Conservation (phyloP, 2,113 vertebrate genomes). For the Lepisosteus oculatus region DNA sequence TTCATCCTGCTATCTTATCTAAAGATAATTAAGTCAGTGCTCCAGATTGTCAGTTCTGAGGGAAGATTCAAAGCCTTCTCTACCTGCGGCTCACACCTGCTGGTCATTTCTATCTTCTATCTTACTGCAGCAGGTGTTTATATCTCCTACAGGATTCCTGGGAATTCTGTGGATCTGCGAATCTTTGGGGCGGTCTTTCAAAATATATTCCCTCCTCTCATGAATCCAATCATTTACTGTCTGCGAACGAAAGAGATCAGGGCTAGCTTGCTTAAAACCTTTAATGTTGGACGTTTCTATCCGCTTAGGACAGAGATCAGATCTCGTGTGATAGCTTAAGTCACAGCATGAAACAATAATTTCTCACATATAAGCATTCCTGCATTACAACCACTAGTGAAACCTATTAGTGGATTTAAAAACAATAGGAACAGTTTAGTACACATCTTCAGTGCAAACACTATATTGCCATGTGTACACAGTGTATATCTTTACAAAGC, state of each 20-base stretch:
- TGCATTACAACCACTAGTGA: too few relatives aligned
- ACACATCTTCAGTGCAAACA: too few relatives aligned
- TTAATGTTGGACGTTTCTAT: too few relatives aligned
- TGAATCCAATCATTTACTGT: constrained; percentile 3
- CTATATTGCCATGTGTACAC: too few relatives aligned
- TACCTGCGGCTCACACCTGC: neutral
- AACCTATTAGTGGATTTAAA: too few relatives aligned
- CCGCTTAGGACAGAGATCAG: too few relatives aligned
- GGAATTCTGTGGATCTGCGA: neutral
- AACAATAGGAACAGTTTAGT: too few relatives aligned
- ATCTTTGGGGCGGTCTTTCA: neutral
- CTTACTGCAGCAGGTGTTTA: neutral
- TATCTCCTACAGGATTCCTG: neutral
- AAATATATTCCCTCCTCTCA: neutral
- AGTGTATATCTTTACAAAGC: too few relatives aligned
- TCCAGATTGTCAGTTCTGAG: neutral
- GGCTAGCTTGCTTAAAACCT: neutral
- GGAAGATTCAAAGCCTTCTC: neutral
- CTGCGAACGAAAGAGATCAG: neutral
- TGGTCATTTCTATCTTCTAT: neutral
- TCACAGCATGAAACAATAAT: too few relatives aligned
- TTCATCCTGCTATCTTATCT: neutral
- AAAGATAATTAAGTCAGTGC: neutral
- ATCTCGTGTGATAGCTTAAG: too few relatives aligned
- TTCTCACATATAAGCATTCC: too few relatives aligned